These are phyloP conservation scores for Caenorhabditis elegans DNA, from an alignment of 1,140 invertebrate species.

Conservation along the genomic window WBcel235 BX284605.5:8682001-8682500, in stretches of 20 bases:
- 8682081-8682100: neutral
- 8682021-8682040: neutral
- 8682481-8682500: too few species aligned
- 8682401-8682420: neutral
- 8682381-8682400: conserved; percentile 6
- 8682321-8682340: neutral
- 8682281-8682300: neutral
- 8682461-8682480: too few species aligned
- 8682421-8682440: neutral
- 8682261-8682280: neutral
- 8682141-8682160: neutral
- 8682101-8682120: neutral
- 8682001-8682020: neutral
- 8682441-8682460: neutral
- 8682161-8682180: neutral
- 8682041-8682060: neutral
- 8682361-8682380: neutral
- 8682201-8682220: neutral
- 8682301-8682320: neutral
- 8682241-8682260: neutral
- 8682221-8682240: neutral
- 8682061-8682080: neutral
- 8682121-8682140: neutral
- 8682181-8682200: neutral
- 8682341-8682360: neutral